Percentiles rank a stretch among this genome's conserved stretches.
phyloP scores from a whole-genome alignment of 2,888 invertebrate genomes.

The Aporophyla lueneburgensis region DNA sequence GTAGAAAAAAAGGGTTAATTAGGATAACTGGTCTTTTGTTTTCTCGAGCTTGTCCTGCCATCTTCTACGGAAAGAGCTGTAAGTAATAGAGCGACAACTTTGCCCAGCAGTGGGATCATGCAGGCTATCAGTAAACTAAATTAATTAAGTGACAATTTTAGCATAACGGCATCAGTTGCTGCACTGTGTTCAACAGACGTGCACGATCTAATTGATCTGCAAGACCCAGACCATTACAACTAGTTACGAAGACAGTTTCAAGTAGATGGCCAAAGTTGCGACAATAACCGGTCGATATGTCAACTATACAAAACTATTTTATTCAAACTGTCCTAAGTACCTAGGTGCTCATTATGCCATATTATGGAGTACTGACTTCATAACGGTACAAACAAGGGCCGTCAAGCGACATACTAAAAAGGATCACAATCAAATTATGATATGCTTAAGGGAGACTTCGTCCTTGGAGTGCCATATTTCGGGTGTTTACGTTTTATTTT shows the following conservation, averaged over 20 bases:
- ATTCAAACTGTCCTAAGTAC: conserved; percentile 15
- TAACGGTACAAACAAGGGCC: conserved; percentile 30
- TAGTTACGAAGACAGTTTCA: conserved; percentile 14
- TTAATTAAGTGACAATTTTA: not conserved
- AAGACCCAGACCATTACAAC: conserved; percentile 3
- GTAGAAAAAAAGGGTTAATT: too few species aligned
- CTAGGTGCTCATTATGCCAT: conserved; percentile 15
- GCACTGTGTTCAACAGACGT: not conserved
- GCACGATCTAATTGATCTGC: conserved; percentile 21
- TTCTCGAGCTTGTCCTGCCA: too few species aligned
- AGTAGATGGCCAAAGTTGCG: conserved; percentile 11
- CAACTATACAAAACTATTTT: not conserved
- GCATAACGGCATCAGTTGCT: not conserved
- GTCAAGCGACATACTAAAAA: conserved; percentile 46
- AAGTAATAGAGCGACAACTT: too few species aligned
- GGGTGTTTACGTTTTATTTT: too few species aligned
- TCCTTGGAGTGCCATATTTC: too few species aligned
- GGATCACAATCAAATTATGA: conserved; percentile 43
- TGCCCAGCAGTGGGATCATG: too few species aligned
- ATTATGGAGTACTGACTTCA: conserved; percentile 24
- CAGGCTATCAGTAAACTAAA: too few species aligned
- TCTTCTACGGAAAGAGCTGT: too few species aligned
- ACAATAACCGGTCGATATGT: conserved; percentile 1
- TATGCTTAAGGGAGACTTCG: too few species aligned
- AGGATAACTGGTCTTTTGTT: too few species aligned